A percentile compares a stretch with the other conserved stretches of the same genome.
phyloP scores from a whole-genome alignment of 2,113 vertebrate genomes.

The Ascaphus truei region DNA sequence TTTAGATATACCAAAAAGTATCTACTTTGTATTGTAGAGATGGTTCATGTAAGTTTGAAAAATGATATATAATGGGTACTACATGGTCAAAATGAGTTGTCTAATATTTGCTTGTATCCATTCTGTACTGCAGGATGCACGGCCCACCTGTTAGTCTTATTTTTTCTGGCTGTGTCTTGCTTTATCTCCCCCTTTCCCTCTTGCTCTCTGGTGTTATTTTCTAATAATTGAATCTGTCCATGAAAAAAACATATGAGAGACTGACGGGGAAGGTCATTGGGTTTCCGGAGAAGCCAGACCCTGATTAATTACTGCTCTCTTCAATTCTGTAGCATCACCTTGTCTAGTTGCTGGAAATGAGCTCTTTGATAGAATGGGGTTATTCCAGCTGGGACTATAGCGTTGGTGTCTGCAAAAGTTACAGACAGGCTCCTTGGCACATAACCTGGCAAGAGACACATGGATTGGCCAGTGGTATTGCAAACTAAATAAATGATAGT shows the following conservation, averaged over 20 bases:
- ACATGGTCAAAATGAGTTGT: too few species aligned
- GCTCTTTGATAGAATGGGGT: constrained; percentile 43
- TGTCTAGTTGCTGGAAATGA: constrained; percentile 38
- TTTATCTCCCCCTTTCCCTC: constrained; percentile 1
- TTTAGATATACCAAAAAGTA: too few species aligned
- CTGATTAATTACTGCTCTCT: constrained; percentile 34
- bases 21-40: too few species aligned
- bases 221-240: constrained; percentile 20
- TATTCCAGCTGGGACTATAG: constrained; percentile 33
- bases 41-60: too few species aligned
- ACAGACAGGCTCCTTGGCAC: background rate
- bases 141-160: too few species aligned
- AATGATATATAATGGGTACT: too few species aligned
- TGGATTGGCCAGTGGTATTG: background rate
- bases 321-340: constrained; percentile 38
- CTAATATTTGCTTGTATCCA: too few species aligned
- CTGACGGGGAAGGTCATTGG: constrained; percentile 17
- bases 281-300: constrained; percentile 14
- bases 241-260: constrained; percentile 29
- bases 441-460: background rate
- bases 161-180: too few species aligned
- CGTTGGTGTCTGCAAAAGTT: constrained; percentile 14
- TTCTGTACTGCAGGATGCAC: too few species aligned
- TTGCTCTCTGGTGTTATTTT: constrained; percentile 22
- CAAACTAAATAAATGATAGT: too few species aligned